Base-by-base conservation (phyloP, 2,888 invertebrate genomes). In the Nymphalis c-album region DNA sequence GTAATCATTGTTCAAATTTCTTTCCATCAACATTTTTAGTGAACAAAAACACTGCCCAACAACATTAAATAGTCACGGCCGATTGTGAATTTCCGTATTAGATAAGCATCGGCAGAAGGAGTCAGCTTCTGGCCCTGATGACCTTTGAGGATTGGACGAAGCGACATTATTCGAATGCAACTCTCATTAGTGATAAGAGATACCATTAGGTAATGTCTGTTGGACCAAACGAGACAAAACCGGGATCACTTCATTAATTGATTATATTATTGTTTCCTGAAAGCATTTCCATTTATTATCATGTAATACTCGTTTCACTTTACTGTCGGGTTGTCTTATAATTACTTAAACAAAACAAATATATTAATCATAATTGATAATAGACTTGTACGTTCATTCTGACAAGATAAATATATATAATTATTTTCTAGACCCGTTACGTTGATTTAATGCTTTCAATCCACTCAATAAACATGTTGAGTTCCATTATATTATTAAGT, bases 281-380 rank as follows among this genome's bases (percentile, higher is more conserved):
- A 16, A 3, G 17, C 13, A 31, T 31, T 55, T 50, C 50, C 18
- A 18, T 20, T 10, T 18, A 18, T n/a, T 18, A n/a, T 4, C 50
- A 3, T 50, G n/a, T 10, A 50, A 50, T 20, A 50, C 10, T 20
- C n/a, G 10, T 50, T 50, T 50, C 10, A 20, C 50, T 50, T 10
- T 50, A n/a, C 7, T 10, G 18, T 18, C 18, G n/a, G 18, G 10
- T 50, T 18, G 50, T 50, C 20, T 50, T 18, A 50, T 50, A 20
- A 8, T 26, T 22, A 16, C n/a, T 40, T 40, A 18, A 40, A 18
- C 35, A 47, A 51, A 40, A 40, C 61, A 55, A 61, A 48, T 58
- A 82, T 83, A 87, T 88, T 86, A 85, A 88, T 87, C 85, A 81
- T 83, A 83, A 85, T 82, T 81, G 84, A 83, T 86, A 84, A 86